A percentile compares a stretch with the other conserved stretches of the same genome.
Conservation (phyloP, 2,113 vertebrate genomes). For the Dissostichus mawsoni region DNA sequence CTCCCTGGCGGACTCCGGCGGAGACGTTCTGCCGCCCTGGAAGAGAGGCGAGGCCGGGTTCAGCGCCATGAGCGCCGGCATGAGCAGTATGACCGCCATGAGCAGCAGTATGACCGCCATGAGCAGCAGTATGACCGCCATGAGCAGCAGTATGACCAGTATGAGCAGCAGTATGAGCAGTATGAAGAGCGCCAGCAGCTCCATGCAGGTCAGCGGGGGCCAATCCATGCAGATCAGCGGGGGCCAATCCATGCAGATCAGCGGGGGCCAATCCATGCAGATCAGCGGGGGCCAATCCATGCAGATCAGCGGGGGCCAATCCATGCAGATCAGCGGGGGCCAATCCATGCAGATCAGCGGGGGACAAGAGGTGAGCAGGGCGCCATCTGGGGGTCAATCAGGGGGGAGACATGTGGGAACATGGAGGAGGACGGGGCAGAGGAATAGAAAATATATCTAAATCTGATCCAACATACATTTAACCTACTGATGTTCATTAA, state of each 20-base stretch:
- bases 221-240: conserved; percentile 45
- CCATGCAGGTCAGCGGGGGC: conserved; percentile 70
- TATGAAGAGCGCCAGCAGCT: conserved; percentile 77
- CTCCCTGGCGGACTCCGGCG: conserved; percentile 65
- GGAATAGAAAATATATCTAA: not conserved
- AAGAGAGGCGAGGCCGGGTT: conserved; percentile 89
- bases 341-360: conserved; percentile 45
- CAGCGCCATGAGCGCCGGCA: conserved; percentile 72
- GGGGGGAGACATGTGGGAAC: not conserved
- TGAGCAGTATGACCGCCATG: conserved; percentile 48
- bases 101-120: conserved; percentile 53
- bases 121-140: conserved; percentile 53
- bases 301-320: conserved; percentile 48
- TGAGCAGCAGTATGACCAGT: conserved; percentile 69
- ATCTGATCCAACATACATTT: too few relatives aligned
- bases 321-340: conserved; percentile 29
- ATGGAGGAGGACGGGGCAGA: not conserved
- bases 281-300: conserved; percentile 48
- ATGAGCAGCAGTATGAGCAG: conserved; percentile 72
- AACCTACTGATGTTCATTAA: too few relatives aligned
- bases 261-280: conserved; percentile 40
- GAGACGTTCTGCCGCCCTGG: conserved; percentile 94
- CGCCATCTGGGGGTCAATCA: conserved; percentile 32
- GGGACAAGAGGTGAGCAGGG: conserved; percentile 70
- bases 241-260: conserved; percentile 35